Evolutionary conservation across 2,888 invertebrate species (phyloP).

Genomic region (Macropis europaea): DNA sequence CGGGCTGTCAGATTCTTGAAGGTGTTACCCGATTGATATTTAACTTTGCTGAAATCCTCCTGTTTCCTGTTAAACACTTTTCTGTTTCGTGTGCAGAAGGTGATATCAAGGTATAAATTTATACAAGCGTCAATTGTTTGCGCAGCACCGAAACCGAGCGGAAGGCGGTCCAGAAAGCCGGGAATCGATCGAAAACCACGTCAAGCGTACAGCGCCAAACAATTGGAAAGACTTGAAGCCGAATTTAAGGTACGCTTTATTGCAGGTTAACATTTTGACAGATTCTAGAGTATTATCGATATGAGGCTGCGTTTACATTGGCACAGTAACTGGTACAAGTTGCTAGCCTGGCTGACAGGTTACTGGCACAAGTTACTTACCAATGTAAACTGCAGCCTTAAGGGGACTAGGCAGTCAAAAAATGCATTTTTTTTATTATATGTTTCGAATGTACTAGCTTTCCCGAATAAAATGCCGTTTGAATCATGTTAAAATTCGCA

Average conservation of each 20-base stretch:
- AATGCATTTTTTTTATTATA: no score
- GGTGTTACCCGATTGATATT: slow-evolving; percentile 16
- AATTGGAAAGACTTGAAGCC: slow-evolving; percentile 93
- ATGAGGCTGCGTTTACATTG: no score
- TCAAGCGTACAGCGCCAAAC: slow-evolving; percentile 97
- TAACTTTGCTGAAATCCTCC: background rate
- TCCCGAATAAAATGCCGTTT: no score
- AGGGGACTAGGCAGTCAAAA: no score
- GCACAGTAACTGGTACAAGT: no score
- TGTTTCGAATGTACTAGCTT: no score
- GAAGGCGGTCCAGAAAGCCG: slow-evolving; percentile 90
- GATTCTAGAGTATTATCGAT: no score
- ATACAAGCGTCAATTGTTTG: slow-evolving; percentile 14
- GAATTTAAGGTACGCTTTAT: slow-evolving; percentile 89
- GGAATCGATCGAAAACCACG: slow-evolving; percentile 96
- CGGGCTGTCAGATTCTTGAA: slow-evolving; percentile 16
- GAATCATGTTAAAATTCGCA: no score
- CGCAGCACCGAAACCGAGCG: slow-evolving; percentile 89
- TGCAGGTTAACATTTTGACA: no score
- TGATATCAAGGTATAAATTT: background rate
- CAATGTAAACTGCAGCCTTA: no score
- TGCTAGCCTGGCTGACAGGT: no score
- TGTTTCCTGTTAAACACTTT: background rate
- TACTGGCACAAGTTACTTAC: no score
- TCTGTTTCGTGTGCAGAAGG: background rate